A percentile compares a stretch with the other conserved stretches of the same genome.
phyloP scores from a whole-genome alignment of 2,888 invertebrate genomes.

The Cloeon dipterum region DNA sequence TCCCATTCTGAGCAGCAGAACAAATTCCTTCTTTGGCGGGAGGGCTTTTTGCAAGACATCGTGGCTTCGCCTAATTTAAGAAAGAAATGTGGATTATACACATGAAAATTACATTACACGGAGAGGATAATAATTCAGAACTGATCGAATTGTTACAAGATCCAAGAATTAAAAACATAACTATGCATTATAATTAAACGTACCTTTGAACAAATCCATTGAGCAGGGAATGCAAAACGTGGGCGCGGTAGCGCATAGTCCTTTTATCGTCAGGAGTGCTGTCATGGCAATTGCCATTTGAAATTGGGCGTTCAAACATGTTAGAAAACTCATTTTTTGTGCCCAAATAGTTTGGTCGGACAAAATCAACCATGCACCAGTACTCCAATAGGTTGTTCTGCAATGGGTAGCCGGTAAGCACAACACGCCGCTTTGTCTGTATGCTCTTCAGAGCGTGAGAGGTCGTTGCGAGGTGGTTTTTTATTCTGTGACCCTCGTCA shows the following conservation, averaged over 20 bases:
- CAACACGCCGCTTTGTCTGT: conserved; percentile 78
- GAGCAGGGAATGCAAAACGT: conserved; percentile 81
- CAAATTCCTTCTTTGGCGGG: conserved; percentile 88
- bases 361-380: conserved; percentile 99
- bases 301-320: conserved; percentile 97
- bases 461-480: conserved; percentile 92
- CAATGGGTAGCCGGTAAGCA: conserved; percentile 91
- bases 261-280: conserved; percentile 85
- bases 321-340: conserved; percentile 92
- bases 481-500: conserved; percentile 93
- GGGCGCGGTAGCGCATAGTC: conserved; percentile 85
- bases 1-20: conserved; percentile 74
- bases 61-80: conserved; percentile 51
- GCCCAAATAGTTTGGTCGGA: conserved; percentile 90
- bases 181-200: conserved; percentile 6
- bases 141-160: background rate
- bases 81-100: background rate
- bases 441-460: conserved; percentile 89
- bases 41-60: conserved; percentile 76
- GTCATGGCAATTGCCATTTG: conserved; percentile 94
- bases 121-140: too few species aligned
- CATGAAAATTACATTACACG: background rate
- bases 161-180: background rate
- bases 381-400: conserved; percentile 94
- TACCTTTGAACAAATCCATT: conserved; percentile 89